Evolutionary conservation across 2,797 vertebrate genomes (phyloP).

Genomic region (Dendrocincla fuliginosa): DNA sequence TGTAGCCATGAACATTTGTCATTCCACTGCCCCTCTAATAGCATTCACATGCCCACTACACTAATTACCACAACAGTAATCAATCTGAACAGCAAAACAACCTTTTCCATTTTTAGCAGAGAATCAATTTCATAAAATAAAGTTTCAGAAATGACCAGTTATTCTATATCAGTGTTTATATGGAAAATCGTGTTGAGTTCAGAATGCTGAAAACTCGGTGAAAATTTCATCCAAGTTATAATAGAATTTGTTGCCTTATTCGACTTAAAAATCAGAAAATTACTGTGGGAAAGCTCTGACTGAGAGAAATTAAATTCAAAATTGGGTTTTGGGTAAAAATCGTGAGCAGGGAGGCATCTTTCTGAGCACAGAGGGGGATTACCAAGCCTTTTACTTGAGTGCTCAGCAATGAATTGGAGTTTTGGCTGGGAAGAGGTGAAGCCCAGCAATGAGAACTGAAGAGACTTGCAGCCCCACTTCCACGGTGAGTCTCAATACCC

Average conservation of each 20-base stretch:
- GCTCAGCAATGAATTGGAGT: accelerated
- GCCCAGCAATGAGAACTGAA: not conserved
- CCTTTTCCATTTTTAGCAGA: not conserved
- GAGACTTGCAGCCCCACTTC: not conserved
- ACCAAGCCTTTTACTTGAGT: not conserved
- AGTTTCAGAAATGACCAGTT: not conserved
- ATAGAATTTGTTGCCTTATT: not conserved
- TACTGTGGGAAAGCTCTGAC: not conserved
- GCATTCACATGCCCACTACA: not conserved
- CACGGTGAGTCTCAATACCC: accelerated
- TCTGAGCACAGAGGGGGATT: not conserved
- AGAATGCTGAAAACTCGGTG: not conserved
- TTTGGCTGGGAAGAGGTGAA: not conserved
- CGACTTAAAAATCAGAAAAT: not conserved
- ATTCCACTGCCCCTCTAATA: not conserved
- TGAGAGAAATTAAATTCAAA: not conserved
- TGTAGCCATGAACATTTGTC: not conserved
- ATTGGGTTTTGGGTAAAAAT: not conserved
- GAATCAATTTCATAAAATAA: not conserved
- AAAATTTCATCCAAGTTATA: not conserved
- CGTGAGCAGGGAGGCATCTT: not conserved
- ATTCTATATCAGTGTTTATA: not conserved
- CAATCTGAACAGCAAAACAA: not conserved
- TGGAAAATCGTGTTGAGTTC: not conserved
- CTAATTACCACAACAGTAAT: not conserved